These are phyloP conservation scores for Oryzias celebensis DNA, from an alignment of 2,113 vertebrate species.

Conservation along the genomic window DNA sequence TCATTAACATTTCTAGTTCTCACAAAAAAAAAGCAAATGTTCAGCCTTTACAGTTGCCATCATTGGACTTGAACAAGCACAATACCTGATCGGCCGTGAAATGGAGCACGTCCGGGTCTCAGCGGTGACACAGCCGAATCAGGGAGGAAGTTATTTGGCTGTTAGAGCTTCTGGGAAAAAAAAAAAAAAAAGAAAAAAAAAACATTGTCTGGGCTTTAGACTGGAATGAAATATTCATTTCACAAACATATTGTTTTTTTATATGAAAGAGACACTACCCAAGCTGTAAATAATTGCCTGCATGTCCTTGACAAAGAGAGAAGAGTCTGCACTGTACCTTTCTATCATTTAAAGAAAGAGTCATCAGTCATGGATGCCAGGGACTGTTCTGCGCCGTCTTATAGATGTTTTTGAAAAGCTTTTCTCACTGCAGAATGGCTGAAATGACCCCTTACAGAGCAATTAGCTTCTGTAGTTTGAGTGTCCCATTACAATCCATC, in stretches of 20 bases:
- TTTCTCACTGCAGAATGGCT: background rate
- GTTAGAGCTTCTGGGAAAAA: slow-evolving; percentile 56
- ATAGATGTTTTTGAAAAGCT: slow-evolving; percentile 17
- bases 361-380: slow-evolving; percentile 20
- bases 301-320: slow-evolving; percentile 7
- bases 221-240: slow-evolving; percentile 66
- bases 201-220: slow-evolving; percentile 73
- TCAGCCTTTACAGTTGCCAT: slow-evolving; percentile 64
- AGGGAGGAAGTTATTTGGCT: slow-evolving; percentile 75
- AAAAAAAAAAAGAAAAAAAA: slow-evolving; percentile 51
- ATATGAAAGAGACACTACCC: slow-evolving; percentile 8
- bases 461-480: slow-evolving; percentile 22
- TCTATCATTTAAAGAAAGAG: slow-evolving; percentile 8
- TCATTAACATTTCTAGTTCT: slow-evolving; percentile 67
- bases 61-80: slow-evolving; percentile 80
- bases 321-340: background rate
- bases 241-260: slow-evolving; percentile 54
- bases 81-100: slow-evolving; percentile 80
- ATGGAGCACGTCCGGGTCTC: slow-evolving; percentile 83
- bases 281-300: slow-evolving; percentile 6
- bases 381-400: slow-evolving; percentile 13
- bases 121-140: slow-evolving; percentile 76
- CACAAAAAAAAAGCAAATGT: slow-evolving; percentile 13
- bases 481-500: slow-evolving; percentile 48
- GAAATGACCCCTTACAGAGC: slow-evolving; percentile 18